Percentiles rank a stretch among this genome's conserved stretches.
Conservation (phyloP, 2,888 invertebrate genomes). For the Volucella bombylans region DNA sequence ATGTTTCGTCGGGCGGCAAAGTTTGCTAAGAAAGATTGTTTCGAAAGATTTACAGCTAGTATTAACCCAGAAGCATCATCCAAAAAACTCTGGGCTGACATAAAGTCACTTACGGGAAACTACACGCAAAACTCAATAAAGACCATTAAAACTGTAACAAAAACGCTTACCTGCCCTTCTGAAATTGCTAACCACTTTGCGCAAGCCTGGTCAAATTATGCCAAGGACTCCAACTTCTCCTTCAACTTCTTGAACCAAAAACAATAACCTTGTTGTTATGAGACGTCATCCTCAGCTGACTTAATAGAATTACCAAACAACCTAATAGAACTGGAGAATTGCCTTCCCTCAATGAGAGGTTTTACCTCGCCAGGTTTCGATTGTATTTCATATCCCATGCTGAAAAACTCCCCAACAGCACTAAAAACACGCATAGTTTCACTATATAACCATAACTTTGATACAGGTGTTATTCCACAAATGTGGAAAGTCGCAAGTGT, state of each 20-base stretch:
- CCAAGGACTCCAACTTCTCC: too few relatives aligned
- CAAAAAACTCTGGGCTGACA: too few relatives aligned
- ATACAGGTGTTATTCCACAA: neutral
- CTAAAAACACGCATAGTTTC: neutral
- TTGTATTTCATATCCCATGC: neutral
- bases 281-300: too few relatives aligned
- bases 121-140: too few relatives aligned
- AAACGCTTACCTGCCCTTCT: too few relatives aligned
- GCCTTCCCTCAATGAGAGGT: neutral
- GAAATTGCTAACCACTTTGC: too few relatives aligned
- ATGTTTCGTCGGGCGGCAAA: constrained; percentile 16
- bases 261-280: too few relatives aligned
- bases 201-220: too few relatives aligned
- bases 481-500: neutral
- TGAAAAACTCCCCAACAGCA: neutral
- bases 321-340: neutral
- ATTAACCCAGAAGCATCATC: constrained; percentile 19
- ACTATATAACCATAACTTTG: neutral
- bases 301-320: too few relatives aligned
- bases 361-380: neutral
- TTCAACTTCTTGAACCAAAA: too few relatives aligned
- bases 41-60: constrained; percentile 26
- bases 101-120: too few relatives aligned
- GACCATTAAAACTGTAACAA: too few relatives aligned
- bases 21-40: constrained; percentile 1